Base-by-base conservation (phyloP, 64 coral and sea anemone species). In the Pocillopora damicornis region DNA sequence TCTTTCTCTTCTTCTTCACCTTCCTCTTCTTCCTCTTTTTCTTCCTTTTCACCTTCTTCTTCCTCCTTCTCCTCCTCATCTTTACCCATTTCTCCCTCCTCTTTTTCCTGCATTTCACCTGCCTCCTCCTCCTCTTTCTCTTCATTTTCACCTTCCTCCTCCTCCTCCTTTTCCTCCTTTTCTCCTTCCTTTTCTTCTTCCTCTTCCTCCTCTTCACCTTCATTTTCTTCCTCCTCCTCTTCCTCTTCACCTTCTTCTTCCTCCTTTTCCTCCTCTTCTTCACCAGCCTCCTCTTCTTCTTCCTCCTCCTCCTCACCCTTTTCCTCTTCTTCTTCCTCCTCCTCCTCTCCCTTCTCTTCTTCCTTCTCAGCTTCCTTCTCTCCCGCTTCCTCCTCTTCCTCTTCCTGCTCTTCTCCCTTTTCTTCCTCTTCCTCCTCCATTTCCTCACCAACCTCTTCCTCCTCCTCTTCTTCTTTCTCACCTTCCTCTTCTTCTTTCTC, bases 291-390 rank as follows among this genome's bases (percentile, higher is more conserved):
- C 0, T 30, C 35, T 73, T 86, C 82, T 15, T 73, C 35, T 86
- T 72, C 82, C 16, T 87, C 69, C 75, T 87, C 84, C 57, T 87
- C 37, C 26, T 87, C 84, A 72, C 68, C 82, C 51, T 86, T 15
- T 56, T 86, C 82, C 56, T 57, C 30, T 30, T 86, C 82, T 16
- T 60, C 64, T 35, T 86, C 82, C 13, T 86, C 82, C 18, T 30
- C 14, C 16, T 86, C 35, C 22, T 86, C 17, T 3, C 68, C 63
- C n/a, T 86, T 37, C 17, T 86, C 63, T 15, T 57, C 35, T 51
- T 72, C 63, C 56, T 86, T 37, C 35, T 36, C 82, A 56, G 51
- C 65, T 60, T 63, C 58, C 16, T 80, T 63, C 35, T 80, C 63
- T 10, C 68, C 82, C 56, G 60, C 9, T 14, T 86, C 37, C 51